Conservation (phyloP, 2,888 invertebrate species). For the Idaea biselata region DNA sequence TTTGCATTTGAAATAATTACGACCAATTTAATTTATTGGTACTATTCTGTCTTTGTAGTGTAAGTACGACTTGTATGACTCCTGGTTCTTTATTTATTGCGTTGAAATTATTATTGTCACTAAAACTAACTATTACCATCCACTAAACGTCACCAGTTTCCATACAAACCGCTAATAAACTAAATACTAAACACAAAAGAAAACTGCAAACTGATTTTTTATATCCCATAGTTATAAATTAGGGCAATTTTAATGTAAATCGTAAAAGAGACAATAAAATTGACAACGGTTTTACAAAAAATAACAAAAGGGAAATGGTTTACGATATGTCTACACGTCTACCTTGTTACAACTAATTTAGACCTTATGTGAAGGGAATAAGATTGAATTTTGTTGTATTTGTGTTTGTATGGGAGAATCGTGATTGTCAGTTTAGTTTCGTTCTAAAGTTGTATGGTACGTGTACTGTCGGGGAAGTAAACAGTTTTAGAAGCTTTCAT, state of each 20-base stretch:
- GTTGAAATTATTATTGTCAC: neutral
- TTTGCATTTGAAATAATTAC: too few species aligned
- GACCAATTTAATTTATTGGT: too few species aligned
- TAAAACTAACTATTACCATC: neutral
- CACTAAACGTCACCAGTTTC: neutral
- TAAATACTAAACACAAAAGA: neutral
- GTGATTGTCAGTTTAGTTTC: neutral
- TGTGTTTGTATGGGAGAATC: neutral
- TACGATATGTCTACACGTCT: constrained; percentile 3
- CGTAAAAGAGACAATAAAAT: neutral
- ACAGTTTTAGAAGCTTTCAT: neutral
- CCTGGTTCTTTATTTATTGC: neutral
- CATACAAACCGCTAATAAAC: neutral
- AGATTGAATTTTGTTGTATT: constrained; percentile 10
- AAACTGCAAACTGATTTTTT: neutral
- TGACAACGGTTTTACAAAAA: neutral
- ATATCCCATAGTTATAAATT: neutral
- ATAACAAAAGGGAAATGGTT: neutral
- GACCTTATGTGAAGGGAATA: constrained; percentile 12
- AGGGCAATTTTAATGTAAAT: neutral
- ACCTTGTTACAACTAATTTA: constrained; percentile 2
- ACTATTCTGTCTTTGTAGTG: too few species aligned
- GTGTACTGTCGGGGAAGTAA: constrained; percentile 8
- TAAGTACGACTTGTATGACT: too few species aligned
- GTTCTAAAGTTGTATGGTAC: constrained; percentile 6